phyloP scores from a whole-genome alignment of 2,797 vertebrate species.

The Poecilia velifera region DNA sequence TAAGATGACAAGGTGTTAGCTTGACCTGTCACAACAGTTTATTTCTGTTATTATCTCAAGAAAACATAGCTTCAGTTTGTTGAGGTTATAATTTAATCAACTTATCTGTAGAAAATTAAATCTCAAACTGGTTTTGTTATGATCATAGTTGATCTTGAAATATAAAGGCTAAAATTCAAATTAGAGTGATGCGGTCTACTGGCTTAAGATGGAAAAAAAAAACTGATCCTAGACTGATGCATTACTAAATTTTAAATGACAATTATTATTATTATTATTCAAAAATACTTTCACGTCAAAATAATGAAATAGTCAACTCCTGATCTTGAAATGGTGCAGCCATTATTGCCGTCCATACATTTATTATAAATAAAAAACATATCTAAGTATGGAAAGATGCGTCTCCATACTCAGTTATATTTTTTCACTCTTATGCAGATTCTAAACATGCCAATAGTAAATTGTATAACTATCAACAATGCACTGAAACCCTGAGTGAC shows the following conservation, averaged over 20 bases:
- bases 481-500: background rate
- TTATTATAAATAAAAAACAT: background rate
- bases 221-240: background rate
- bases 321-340: background rate
- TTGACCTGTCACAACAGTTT: background rate
- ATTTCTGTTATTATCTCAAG: background rate
- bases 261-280: background rate
- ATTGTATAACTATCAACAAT: background rate
- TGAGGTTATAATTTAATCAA: background rate
- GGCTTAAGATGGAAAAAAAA: background rate
- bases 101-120: background rate
- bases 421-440: background rate
- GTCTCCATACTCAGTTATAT: background rate
- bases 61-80: background rate
- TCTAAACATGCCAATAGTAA: background rate
- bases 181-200: background rate
- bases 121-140: background rate
- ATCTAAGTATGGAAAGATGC: background rate
- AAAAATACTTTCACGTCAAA: background rate
- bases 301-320: background rate
- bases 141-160: background rate
- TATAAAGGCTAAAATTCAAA: background rate
- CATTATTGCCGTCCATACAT: background rate
- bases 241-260: background rate
- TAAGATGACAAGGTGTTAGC: background rate